Percentiles rank a stretch among this genome's conserved stretches.
Conservation (phyloP, 2,113 vertebrate genomes). For the Verasper variegatus region DNA sequence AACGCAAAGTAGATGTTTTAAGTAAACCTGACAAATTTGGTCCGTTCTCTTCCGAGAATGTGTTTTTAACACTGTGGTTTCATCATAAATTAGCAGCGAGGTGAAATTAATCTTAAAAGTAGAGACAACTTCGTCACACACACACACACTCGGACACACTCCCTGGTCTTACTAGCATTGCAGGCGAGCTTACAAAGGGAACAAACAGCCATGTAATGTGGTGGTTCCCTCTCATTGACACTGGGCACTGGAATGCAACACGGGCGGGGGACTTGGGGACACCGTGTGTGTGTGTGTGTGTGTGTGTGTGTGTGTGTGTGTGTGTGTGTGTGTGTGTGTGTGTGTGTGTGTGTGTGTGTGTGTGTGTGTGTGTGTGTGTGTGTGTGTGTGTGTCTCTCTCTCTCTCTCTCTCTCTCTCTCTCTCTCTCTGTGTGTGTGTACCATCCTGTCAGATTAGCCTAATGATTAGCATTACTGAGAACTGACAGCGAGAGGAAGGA, state of each 20-base stretch:
- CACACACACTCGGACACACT: conserved; percentile 23
- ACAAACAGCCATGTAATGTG: conserved; percentile 86
- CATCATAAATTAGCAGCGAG: not conserved
- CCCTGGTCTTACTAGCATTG: conserved; percentile 67
- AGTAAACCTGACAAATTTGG: not conserved
- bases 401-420: no score
- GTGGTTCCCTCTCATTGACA: conserved; percentile 80
- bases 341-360: conserved; percentile 48
- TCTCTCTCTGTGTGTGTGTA: conserved; percentile 44
- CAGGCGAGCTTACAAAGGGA: conserved; percentile 77
- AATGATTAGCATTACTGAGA: conserved; percentile 85
- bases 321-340: conserved; percentile 47
- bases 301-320: conserved; percentile 41
- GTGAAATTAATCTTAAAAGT: not conserved
- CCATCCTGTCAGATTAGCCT: conserved; percentile 82
- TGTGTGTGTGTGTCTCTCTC: conserved; percentile 45
- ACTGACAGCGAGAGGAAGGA: conserved; percentile 79
- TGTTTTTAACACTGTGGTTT: not conserved
- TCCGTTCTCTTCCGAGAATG: not conserved
- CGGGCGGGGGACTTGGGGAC: conserved; percentile 1
- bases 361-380: conserved; percentile 27
- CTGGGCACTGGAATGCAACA: conserved; percentile 72
- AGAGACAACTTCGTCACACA: conserved; percentile 1
- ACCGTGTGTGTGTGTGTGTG: conserved; percentile 42
- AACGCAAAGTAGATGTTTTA: conserved; percentile 7